Evolutionary conservation across 2,797 vertebrate genomes (phyloP), one percentile per base, ranked within the genome.

Genomic region (Xerus rutilus): DNA sequence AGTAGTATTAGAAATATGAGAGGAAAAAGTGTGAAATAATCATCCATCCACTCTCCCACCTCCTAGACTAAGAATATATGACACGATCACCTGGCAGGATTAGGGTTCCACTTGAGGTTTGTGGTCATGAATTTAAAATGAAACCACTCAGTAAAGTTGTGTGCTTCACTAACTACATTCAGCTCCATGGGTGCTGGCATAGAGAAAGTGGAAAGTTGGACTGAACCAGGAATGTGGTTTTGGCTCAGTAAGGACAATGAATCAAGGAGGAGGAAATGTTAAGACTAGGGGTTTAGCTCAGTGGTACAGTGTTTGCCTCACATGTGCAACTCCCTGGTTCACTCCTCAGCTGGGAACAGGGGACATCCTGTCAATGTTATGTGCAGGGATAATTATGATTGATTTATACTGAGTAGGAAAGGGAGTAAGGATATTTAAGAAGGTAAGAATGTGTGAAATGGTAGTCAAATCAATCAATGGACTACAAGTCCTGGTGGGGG

Each of bases 201-300:
- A 17, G 62, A 94, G 89, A 78, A 81, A 73, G 59, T 64, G 6
- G 45, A 65, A 86, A 47, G 25, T 3, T 81, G 52, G 28, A 82
- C 89, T 77, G 82, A 92, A 64, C 9, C 30, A 86, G 70, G 45
- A 95, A 94, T 78, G 47, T 74, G 86, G 39, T 64, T 95, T 78
- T 82, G 92, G 86, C 39, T 94, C 57, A 73, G 47, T 65, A 89
- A 92, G 21, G 47, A 89, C 67, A 96, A 92, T 52, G 62, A 93
- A 86, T 77, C 45, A 89, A 92, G 76, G 67, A 81, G 62, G 74
- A 62, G 18, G 32, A 82, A 83, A 88, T 73, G 57, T 54, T 57
- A 64, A 23, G 28, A 43, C 17, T n/a, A 12, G 11, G 32, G 39
- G 14, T 73, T 54, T 14, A 87, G 17, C 35, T 74, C 28, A 67